phyloP scores from a whole-genome alignment of 2,888 invertebrate species.

The Clanis bilineata region DNA sequence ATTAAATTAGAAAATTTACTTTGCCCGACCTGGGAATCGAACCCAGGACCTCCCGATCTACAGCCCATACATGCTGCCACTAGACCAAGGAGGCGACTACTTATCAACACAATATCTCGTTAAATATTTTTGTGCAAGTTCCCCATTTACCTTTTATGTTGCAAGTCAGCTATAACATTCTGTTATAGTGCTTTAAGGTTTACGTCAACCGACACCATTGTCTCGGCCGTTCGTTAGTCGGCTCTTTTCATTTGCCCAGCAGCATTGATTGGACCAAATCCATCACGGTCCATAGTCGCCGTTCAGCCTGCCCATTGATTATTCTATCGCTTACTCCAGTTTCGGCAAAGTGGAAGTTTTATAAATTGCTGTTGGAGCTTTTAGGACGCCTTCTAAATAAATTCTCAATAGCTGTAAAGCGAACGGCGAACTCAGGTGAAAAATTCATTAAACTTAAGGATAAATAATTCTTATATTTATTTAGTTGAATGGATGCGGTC shows the following conservation, averaged over 20 bases:
- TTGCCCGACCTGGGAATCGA: too few relatives aligned
- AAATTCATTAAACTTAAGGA: conserved; percentile 31
- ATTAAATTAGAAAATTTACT: too few relatives aligned
- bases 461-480: conserved; percentile 20
- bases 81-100: too few relatives aligned
- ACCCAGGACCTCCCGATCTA: too few relatives aligned
- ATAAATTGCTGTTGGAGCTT: conserved; percentile 39
- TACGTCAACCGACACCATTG: conserved; percentile 31
- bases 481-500: neutral
- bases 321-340: conserved; percentile 39
- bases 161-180: conserved; percentile 38
- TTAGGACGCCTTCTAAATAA: conserved; percentile 36
- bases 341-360: conserved; percentile 47
- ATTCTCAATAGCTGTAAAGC: conserved; percentile 34
- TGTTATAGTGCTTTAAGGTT: conserved; percentile 38
- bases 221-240: conserved; percentile 52
- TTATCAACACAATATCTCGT: too few relatives aligned
- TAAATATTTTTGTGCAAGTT: too few relatives aligned
- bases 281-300: conserved; percentile 47
- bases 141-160: too few relatives aligned
- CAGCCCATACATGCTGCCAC: too few relatives aligned
- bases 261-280: conserved; percentile 59
- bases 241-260: conserved; percentile 57
- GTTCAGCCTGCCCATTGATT: conserved; percentile 50
- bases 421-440: conserved; percentile 30